These are phyloP conservation scores for Thereva nobilitata DNA, from an alignment of 2,888 invertebrate genomes.

Conservation along the genomic window DNA sequence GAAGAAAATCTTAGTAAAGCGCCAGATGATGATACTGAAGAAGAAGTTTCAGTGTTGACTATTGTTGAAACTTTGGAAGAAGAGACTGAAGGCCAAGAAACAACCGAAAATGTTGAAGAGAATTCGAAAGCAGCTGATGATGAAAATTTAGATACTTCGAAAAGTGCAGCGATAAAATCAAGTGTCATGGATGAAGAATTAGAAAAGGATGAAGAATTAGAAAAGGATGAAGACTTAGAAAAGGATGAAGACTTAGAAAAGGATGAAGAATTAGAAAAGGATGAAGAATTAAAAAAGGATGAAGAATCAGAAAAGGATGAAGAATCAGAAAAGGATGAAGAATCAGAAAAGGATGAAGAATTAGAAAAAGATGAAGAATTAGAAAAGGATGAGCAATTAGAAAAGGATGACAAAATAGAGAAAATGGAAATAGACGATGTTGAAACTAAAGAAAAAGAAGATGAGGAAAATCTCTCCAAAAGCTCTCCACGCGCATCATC, in stretches of 20 bases:
- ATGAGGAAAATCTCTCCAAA: background rate
- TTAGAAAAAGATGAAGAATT: slow-evolving; percentile 10
- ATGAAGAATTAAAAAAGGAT: slow-evolving; percentile 13
- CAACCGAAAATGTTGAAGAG: background rate
- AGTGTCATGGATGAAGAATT: slow-evolving; percentile 10
- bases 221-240: slow-evolving; percentile 10
- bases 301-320: slow-evolving; percentile 5
- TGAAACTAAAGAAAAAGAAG: slow-evolving; percentile 9
- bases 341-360: slow-evolving; percentile 5
- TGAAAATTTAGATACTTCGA: slow-evolving; percentile 11
- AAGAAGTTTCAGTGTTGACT: no score
- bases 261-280: background rate
- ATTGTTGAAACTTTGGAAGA: no score
- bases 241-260: slow-evolving; percentile 16
- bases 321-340: background rate
- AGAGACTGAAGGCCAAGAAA: background rate
- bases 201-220: slow-evolving; percentile 5
- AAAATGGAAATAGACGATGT: slow-evolving; percentile 10
- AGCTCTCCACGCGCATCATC: no score
- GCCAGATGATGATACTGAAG: no score
- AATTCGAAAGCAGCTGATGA: slow-evolving; percentile 1
- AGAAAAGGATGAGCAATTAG: slow-evolving; percentile 10
- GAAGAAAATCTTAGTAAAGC: no score
- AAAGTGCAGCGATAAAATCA: slow-evolving; percentile 6
- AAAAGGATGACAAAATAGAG: background rate